Conservation (phyloP, 2,113 vertebrate genomes). For the Sisor rabdophorus region DNA sequence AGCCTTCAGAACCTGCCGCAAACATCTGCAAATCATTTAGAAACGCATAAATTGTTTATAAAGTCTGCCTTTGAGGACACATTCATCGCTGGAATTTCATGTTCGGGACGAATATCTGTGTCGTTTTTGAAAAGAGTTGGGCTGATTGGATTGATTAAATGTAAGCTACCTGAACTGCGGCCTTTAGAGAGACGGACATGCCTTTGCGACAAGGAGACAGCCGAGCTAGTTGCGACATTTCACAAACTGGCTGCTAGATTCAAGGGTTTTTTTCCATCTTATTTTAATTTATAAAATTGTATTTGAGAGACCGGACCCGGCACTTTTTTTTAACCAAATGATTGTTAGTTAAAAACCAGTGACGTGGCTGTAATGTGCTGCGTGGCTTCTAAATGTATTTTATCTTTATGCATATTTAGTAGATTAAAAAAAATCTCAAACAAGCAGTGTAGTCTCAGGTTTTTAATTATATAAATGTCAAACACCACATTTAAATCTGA, state of each 20-base stretch:
- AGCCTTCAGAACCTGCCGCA: constrained; percentile 53
- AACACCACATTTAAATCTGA: constrained; percentile 11
- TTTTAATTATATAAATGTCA: constrained; percentile 15
- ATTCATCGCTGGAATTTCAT: constrained; percentile 49
- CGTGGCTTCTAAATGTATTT: constrained; percentile 2
- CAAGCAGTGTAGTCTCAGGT: constrained; percentile 14
- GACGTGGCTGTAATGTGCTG: neutral
- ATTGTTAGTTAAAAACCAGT: neutral
- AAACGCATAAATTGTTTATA: constrained; percentile 65
- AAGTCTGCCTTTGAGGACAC: constrained; percentile 54
- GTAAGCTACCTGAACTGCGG: constrained; percentile 37
- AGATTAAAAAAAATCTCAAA: constrained; percentile 8
- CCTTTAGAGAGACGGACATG: constrained; percentile 29
- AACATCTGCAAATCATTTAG: constrained; percentile 70
- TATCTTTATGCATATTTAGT: neutral
- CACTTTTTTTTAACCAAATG: neutral
- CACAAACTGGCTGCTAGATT: neutral
- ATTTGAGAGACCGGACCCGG: neutral
- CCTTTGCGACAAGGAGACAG: neutral
- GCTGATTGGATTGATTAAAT: constrained; percentile 50
- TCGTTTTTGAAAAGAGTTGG: constrained; percentile 39
- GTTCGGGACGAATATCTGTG: constrained; percentile 49
- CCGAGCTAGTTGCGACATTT: neutral
- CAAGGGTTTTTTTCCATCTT: neutral
- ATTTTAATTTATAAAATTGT: neutral